A percentile compares a stretch with the other conserved stretches of the same genome.
phyloP scores from a whole-genome alignment of 2,888 invertebrate species.

The Meliscaeva auricollis region DNA sequence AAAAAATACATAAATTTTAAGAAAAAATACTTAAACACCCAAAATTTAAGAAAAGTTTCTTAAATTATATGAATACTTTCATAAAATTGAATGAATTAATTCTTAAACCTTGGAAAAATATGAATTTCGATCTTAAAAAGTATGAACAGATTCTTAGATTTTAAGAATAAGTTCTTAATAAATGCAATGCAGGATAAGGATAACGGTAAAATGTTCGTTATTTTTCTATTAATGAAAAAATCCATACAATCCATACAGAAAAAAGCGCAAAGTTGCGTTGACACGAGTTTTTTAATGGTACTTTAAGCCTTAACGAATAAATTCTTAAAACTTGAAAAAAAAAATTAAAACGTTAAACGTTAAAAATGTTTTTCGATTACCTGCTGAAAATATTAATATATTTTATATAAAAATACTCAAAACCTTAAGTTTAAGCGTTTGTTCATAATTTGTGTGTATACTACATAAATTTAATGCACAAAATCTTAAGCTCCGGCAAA shows the following conservation, averaged over 20 bases:
- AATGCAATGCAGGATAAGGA: background rate
- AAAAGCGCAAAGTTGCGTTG: too few species aligned
- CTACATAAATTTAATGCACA: background rate
- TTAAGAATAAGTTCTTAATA: conserved; percentile 1
- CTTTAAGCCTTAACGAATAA: too few species aligned
- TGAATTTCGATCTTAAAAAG: conserved; percentile 3
- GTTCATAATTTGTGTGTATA: background rate
- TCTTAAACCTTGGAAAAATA: background rate
- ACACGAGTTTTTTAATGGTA: too few species aligned
- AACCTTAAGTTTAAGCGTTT: background rate
- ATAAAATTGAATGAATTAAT: background rate
- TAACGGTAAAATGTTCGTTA: too few species aligned
- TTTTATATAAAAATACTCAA: too few species aligned
- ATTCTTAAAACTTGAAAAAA: too few species aligned
- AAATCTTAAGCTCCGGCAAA: background rate
- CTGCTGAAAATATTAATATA: too few species aligned
- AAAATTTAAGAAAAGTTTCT: background rate
- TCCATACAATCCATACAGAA: too few species aligned
- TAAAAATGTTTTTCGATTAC: too few species aligned
- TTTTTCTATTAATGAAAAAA: too few species aligned
- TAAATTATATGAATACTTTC: background rate
- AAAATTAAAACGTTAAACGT: too few species aligned
- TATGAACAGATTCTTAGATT: background rate
- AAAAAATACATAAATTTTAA: background rate
- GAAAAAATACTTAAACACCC: background rate